These are phyloP conservation scores for Ctenoplectra terminalis DNA, from an alignment of 1,140 invertebrate genomes.

Conservation along the genomic window DNA sequence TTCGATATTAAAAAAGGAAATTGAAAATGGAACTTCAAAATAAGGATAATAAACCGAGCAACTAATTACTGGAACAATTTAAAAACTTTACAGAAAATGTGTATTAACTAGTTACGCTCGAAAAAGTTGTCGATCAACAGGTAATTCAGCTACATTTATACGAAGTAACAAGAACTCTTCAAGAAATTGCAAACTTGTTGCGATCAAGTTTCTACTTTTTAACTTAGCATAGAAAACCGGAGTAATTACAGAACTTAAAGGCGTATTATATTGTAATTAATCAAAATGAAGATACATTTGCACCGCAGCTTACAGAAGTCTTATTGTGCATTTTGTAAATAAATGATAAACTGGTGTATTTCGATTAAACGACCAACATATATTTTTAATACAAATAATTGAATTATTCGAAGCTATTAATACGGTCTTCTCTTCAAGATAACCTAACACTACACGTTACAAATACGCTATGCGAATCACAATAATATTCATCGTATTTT, in stretches of 20 bases:
- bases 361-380: neutral
- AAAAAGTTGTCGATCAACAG: neutral
- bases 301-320: neutral
- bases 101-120: neutral
- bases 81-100: too few relatives aligned
- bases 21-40: too few relatives aligned
- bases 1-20: too few relatives aligned
- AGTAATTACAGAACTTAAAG: neutral
- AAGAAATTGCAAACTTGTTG: neutral
- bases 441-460: neutral
- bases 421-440: neutral
- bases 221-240: neutral
- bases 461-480: neutral
- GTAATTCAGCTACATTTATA: too few relatives aligned
- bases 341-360: neutral
- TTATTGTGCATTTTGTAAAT: neutral
- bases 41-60: too few relatives aligned
- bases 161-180: neutral
- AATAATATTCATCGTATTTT: constrained; percentile 2
- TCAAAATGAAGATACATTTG: neutral
- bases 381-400: too few relatives aligned
- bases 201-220: neutral
- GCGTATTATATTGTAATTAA: neutral
- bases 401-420: neutral
- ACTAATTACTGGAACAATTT: too few relatives aligned